phyloP scores from a whole-genome alignment of 2,888 invertebrate genomes.

The Meliscaeva auricollis region DNA sequence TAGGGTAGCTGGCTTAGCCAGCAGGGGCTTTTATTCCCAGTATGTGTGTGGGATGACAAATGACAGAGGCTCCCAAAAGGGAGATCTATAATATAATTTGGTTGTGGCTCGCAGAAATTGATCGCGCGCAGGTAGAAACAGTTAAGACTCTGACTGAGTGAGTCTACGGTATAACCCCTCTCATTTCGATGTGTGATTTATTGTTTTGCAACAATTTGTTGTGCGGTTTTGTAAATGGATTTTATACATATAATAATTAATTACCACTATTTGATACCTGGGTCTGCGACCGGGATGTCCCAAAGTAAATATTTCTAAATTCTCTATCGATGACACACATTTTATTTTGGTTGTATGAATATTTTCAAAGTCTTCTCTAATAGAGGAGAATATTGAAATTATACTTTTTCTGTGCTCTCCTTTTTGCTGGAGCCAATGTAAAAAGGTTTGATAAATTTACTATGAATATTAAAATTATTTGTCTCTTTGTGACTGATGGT shows the following conservation, averaged over 20 bases:
- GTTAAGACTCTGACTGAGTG: conserved; percentile 23
- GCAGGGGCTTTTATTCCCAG: conserved; percentile 50
- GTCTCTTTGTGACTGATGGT: conserved; percentile 9
- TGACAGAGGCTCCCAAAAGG: conserved; percentile 60
- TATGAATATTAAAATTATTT: conserved; percentile 62
- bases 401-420: background rate
- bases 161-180: background rate
- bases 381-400: background rate
- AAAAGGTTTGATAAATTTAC: conserved; percentile 60
- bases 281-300: background rate
- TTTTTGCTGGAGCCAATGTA: background rate
- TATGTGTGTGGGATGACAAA: conserved; percentile 65
- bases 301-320: background rate
- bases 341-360: background rate
- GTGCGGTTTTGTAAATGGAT: conserved; percentile 35
- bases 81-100: conserved; percentile 58
- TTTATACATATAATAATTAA: conserved; percentile 65
- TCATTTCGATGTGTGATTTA: conserved; percentile 59
- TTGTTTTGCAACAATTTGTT: conserved; percentile 45
- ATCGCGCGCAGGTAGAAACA: conserved; percentile 49
- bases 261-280: conserved; percentile 23
- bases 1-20: conserved; percentile 45
- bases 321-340: conserved; percentile 37
- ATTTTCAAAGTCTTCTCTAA: background rate
- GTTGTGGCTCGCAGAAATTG: conserved; percentile 7